Conservation (phyloP, 2,888 invertebrate species). For the Cheilosia vernalis region DNA sequence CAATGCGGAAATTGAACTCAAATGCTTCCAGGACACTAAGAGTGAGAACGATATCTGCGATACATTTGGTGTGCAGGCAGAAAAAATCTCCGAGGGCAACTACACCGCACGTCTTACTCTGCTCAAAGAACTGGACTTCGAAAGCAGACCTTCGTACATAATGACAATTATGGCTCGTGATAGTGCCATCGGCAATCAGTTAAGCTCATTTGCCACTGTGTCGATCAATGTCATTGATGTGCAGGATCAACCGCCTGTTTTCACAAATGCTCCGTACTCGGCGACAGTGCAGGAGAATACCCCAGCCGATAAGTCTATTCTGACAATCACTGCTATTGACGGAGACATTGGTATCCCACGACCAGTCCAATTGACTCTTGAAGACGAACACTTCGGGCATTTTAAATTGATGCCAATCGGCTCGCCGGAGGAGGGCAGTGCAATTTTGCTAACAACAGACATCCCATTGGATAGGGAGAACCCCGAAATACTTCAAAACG, state of each 20-base stretch:
- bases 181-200: constrained; percentile 85
- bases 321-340: constrained; percentile 90
- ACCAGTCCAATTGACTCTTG: constrained; percentile 87
- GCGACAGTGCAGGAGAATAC: constrained; percentile 91
- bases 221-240: constrained; percentile 90
- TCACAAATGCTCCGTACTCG: constrained; percentile 91
- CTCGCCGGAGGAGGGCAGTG: constrained; percentile 85
- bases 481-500: constrained; percentile 89
- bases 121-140: constrained; percentile 89
- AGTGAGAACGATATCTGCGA: constrained; percentile 88
- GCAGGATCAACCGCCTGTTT: constrained; percentile 93
- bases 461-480: constrained; percentile 90
- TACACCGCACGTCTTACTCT: constrained; percentile 89
- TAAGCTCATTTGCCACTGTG: constrained; percentile 89
- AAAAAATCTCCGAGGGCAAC: constrained; percentile 87
- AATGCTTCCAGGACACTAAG: constrained; percentile 86
- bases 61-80: constrained; percentile 87
- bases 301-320: constrained; percentile 86
- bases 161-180: constrained; percentile 88
- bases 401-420: constrained; percentile 86
- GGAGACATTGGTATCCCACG: constrained; percentile 91
- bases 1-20: constrained; percentile 88
- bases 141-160: constrained; percentile 89
- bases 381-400: constrained; percentile 88
- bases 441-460: constrained; percentile 86